These are phyloP conservation scores for Poeciliopsis gracilis DNA, from an alignment of 2,797 vertebrate genomes.

Conservation along the genomic window DNA sequence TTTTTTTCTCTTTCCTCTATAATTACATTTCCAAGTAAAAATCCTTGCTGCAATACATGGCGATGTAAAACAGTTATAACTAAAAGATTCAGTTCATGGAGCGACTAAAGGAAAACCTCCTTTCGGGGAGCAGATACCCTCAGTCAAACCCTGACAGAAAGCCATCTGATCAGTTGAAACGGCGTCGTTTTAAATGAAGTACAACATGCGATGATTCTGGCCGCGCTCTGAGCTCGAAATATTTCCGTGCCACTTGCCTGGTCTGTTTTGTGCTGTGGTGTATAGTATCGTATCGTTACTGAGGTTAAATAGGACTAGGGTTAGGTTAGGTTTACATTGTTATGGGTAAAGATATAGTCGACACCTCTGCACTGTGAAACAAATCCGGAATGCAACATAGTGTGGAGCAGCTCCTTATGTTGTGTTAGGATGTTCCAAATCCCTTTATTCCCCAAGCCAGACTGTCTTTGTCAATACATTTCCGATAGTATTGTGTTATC, in stretches of 20 bases:
- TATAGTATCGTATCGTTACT: slow-evolving; percentile 65
- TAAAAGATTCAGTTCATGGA: background rate
- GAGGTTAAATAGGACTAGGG: slow-evolving; percentile 48
- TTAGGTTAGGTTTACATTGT: slow-evolving; percentile 55
- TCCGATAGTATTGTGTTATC: slow-evolving; percentile 64
- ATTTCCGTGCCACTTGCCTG: slow-evolving; percentile 39
- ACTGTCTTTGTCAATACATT: slow-evolving; percentile 51
- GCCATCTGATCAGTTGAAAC: slow-evolving; percentile 1
- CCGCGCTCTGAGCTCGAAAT: slow-evolving; percentile 38
- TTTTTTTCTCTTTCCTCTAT: background rate
- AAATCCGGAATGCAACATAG: slow-evolving; percentile 30
- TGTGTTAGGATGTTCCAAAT: slow-evolving; percentile 51
- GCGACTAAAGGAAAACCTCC: background rate
- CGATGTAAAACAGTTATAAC: background rate
- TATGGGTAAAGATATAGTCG: slow-evolving; percentile 40
- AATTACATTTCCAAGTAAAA: slow-evolving; percentile 16
- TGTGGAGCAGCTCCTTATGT: slow-evolving; percentile 58
- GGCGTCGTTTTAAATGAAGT: slow-evolving; percentile 27
- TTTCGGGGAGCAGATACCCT: slow-evolving; percentile 1
- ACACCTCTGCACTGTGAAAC: slow-evolving; percentile 64
- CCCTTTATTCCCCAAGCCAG: slow-evolving; percentile 44
- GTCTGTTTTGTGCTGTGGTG: slow-evolving; percentile 65
- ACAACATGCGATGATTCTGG: background rate
- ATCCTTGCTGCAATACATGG: slow-evolving; percentile 11
- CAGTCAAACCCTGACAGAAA: background rate